Evolutionary conservation across 2,797 vertebrate species (phyloP).

Genomic region (Danio aesculapii): DNA sequence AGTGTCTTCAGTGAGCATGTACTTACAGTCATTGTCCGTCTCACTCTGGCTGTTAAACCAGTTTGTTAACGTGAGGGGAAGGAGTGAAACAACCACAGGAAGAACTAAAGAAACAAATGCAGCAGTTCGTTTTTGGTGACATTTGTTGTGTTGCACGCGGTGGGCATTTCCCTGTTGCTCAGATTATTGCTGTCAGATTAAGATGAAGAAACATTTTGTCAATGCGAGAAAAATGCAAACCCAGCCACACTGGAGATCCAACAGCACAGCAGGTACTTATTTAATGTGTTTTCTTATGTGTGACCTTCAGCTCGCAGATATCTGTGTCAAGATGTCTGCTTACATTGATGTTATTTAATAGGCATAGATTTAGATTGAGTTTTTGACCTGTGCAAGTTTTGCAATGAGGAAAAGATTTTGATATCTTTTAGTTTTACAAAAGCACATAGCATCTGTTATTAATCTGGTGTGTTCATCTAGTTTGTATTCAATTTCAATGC

Average conservation of each 20-base stretch:
- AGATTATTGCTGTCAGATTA: not conserved
- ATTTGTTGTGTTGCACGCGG: not conserved
- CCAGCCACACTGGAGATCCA: constrained; percentile 37
- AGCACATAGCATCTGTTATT: not conserved
- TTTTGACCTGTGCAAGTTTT: not conserved
- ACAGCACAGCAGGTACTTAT: constrained; percentile 65
- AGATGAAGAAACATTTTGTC: constrained; percentile 38
- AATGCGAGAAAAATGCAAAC: constrained; percentile 4
- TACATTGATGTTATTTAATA: not conserved
- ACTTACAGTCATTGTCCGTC: constrained; percentile 23
- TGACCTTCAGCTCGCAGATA: not conserved
- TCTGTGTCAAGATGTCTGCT: not conserved
- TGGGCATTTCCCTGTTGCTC: constrained; percentile 3
- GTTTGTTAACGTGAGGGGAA: constrained; percentile 57
- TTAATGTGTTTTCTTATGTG: not conserved
- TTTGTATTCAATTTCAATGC: too few species aligned
- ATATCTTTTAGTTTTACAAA: not conserved
- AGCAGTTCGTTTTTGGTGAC: not conserved
- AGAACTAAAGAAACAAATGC: constrained; percentile 4
- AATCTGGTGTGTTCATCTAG: not conserved
- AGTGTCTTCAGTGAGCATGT: not conserved
- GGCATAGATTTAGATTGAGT: not conserved
- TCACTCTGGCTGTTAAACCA: constrained; percentile 49
- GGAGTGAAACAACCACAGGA: constrained; percentile 48
- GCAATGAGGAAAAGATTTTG: not conserved